These are phyloP conservation scores for Drosophila kambysellisi DNA, from an alignment of 2,888 invertebrate species.

Conservation along the genomic window DNA sequence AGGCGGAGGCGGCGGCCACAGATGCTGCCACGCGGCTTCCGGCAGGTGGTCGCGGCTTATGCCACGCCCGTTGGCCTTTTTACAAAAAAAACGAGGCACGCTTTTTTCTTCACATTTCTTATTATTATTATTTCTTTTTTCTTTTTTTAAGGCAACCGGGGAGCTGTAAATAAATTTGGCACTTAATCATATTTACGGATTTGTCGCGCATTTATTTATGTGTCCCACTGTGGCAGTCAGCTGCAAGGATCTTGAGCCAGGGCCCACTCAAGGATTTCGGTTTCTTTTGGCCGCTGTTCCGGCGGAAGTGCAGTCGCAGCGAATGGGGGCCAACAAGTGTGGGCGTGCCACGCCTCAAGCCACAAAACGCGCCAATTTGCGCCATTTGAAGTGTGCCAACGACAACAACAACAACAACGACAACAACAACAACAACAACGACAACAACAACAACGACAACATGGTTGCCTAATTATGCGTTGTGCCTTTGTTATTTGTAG, in stretches of 20 bases:
- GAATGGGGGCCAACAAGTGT: constrained; percentile 17
- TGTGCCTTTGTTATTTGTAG: constrained; percentile 56
- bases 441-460: constrained; percentile 26
- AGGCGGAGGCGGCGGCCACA: constrained; percentile 12
- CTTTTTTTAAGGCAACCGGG: constrained; percentile 70
- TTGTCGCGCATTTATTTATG: constrained; percentile 76
- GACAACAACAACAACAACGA: constrained; percentile 25
- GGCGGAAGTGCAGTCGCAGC: constrained; percentile 55
- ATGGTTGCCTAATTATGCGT: constrained; percentile 77
- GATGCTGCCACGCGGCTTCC: constrained; percentile 49
- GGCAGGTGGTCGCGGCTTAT: constrained; percentile 59
- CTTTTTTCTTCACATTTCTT: not conserved
- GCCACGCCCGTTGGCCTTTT: constrained; percentile 36
- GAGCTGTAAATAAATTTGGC: constrained; percentile 77
- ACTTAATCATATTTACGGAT: constrained; percentile 81
- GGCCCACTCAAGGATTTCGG: constrained; percentile 39
- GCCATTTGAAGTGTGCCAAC: constrained; percentile 65
- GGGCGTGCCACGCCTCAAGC: constrained; percentile 2
- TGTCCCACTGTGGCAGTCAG: constrained; percentile 65
- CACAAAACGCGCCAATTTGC: constrained; percentile 72
- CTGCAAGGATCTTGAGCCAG: constrained; percentile 12
- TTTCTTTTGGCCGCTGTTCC: constrained; percentile 41
- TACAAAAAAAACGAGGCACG: constrained; percentile 24
- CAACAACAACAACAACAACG: constrained; percentile 29
- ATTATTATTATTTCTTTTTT: constrained; percentile 1